Base-by-base conservation (phyloP, 2,888 invertebrate species). In the Sarcophaga carnaria region DNA sequence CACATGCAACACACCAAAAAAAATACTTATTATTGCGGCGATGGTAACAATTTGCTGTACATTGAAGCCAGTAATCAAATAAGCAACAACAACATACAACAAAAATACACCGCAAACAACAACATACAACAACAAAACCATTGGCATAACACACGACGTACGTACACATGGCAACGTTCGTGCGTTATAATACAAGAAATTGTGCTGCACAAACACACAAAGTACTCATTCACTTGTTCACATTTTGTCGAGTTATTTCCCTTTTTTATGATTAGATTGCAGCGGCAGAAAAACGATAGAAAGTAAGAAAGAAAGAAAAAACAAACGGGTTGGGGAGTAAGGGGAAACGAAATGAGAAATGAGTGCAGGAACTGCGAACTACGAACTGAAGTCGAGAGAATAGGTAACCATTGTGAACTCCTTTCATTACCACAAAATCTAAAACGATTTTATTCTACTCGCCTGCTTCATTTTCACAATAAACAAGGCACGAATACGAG, bases 241-340 rank as follows among this genome's bases (percentile, higher is more conserved):
- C 81, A 84, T 84, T 82, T 87, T 87, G 87, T 87, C 81, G 79
- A 84, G 81, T 84, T 84, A 87, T 87, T 87, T 87, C 87, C 87
- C 81, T 84, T 84, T 84, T 81, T 84, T 87, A 81, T 87, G 84
- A 87, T 84, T 87, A 84, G 87, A 84, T 84, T 87, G 87, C 76
- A 80, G 84, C 79, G 81, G 63, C 67, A 77, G 69, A 71, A 49
- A 76, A 45, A 59, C 25, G 70, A 25, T 5, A 6, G 64, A 47
- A 60, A 37, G 8, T 45, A 20, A 59, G 63, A 66, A 71, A 54
- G 67, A 66, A 69, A 49, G 59, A 69, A 74, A 3, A 11, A n/a
- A 3, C 3, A 22, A 8, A 62, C 1, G 2, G 14, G 3, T 11
- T 74, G 66, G 62, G 14, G 54, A 49, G 72, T 47, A 54, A 72